phyloP scores from a whole-genome alignment of 2,113 vertebrate species.

The Pseudolaguvia tuberculata region DNA sequence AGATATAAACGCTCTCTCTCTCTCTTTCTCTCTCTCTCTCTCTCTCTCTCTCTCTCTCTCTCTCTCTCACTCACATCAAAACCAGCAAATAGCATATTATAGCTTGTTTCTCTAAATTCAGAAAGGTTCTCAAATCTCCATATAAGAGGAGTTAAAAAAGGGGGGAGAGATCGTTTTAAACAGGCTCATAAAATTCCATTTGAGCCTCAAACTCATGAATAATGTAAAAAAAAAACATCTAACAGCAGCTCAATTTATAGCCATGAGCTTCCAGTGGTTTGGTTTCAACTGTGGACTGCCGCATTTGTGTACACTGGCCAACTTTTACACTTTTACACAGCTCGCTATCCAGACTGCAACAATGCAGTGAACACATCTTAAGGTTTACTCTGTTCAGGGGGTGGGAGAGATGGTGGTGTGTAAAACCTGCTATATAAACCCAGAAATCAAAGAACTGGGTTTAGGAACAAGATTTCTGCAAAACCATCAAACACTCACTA shows the following conservation, averaged over 20 bases:
- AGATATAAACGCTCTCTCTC: too few species aligned
- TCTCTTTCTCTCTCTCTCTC: background rate
- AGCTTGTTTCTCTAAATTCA: background rate
- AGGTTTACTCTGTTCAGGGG: background rate
- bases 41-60: slow-evolving; percentile 3
- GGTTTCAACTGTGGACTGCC: background rate
- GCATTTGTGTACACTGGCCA: slow-evolving; percentile 3
- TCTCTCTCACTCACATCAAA: slow-evolving; percentile 7
- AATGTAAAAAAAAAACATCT: background rate
- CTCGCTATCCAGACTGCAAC: slow-evolving; percentile 4
- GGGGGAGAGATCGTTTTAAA: background rate
- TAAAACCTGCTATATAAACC: background rate
- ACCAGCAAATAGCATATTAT: background rate
- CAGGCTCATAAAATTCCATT: background rate
- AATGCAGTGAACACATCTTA: background rate
- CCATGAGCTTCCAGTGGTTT: background rate
- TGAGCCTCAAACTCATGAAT: too few species aligned
- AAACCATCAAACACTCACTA: background rate
- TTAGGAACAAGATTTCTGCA: background rate
- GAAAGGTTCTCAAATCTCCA: background rate
- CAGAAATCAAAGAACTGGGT: background rate
- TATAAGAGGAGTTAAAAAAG: background rate
- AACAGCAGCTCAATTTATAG: background rate
- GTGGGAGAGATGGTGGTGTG: background rate
- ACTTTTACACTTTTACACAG: too few species aligned